Percentiles rank a stretch among this genome's conserved stretches.
Evolutionary conservation across 2,113 vertebrate genomes (phyloP).

Genomic region (Oryzias curvinotus): DNA sequence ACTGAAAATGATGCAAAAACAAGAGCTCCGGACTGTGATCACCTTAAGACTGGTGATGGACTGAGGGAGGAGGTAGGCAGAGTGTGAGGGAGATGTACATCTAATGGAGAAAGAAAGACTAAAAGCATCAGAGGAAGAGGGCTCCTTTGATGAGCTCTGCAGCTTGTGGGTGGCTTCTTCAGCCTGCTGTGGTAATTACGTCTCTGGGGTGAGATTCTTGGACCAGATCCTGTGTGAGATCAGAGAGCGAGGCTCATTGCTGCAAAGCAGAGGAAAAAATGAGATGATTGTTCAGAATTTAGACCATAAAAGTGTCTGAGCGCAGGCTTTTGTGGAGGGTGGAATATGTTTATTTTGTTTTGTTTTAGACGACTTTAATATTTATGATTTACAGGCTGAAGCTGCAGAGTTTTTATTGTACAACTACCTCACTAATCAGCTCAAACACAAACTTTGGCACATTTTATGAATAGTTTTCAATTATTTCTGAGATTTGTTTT

Average conservation of each 20-base stretch:
- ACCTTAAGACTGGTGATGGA: neutral
- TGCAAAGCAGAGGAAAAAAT: conserved; percentile 45
- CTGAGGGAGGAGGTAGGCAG: conserved; percentile 4
- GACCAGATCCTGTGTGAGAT: conserved; percentile 62
- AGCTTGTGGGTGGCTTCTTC: conserved; percentile 64
- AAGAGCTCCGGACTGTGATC: conserved; percentile 1
- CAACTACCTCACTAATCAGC: no score
- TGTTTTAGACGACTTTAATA: no score
- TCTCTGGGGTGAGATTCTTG: conserved; percentile 64
- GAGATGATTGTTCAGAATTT: conserved; percentile 21
- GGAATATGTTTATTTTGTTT: neutral
- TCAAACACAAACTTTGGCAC: no score
- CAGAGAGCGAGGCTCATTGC: conserved; percentile 49
- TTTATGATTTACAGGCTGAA: no score
- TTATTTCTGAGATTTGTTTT: no score
- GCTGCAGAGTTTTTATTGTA: no score
- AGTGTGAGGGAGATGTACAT: conserved; percentile 25
- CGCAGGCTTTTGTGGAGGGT: neutral
- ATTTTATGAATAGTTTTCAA: no score
- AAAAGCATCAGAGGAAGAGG: conserved; percentile 30
- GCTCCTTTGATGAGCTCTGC: conserved; percentile 56
- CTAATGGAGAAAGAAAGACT: conserved; percentile 36
- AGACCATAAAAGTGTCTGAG: neutral
- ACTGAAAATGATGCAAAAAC: neutral
- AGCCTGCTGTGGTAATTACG: conserved; percentile 71